Evolutionary conservation across 2,113 vertebrate species (phyloP), one percentile per base, ranked within the genome.

Genomic region (Caretta caretta): DNA sequence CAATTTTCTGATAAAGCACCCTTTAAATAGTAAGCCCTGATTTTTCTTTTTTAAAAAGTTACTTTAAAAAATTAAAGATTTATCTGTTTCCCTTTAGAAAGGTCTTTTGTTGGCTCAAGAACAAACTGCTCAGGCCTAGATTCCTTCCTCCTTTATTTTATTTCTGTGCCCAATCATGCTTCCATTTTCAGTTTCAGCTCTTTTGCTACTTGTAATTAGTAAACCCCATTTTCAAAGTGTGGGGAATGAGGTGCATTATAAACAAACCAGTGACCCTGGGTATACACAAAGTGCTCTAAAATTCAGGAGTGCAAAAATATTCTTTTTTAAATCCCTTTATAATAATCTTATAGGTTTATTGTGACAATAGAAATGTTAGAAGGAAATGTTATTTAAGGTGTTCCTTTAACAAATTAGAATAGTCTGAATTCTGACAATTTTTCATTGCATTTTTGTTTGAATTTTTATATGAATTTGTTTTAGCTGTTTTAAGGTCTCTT

Each of bases 31-130:
- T 90, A 94, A 72, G 8, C 19, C 19, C 19, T 38, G 65, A 5
- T 72, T 38, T 38, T n/a, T 38, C 8, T 38, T 69, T 65, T n/a
- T 97, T 1, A 42, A 92, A 96, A 96, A 96, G 96, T 94, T 93
- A 42, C 6, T 75, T 97, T 93, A 96, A 96, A 94, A 96, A 94
- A 97, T 96, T 90, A 96, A 95, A 95, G 50, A 92, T 97, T 94
- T 95, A 27, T 92, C 94, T 91, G 54, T 89, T 90, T 89, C 95
- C 94, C 86, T 93, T 75, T 79, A 76, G 82, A 94, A 92, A n/a
- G 31, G 29, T 92, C 10, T 82, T 83, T 90, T 42, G 22, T 86
- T 69, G 85, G n/a, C 65, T 93, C 13, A 59, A 89, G 75, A 86
- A 49, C 48, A 88, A 94, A 25, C n/a, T 54, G 27, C 42, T 91